Percentiles rank a stretch among this genome's conserved stretches.
These are phyloP conservation scores for Camelus bactrianus DNA, from an alignment of 2,113 vertebrate species.

Conservation along the genomic window DNA sequence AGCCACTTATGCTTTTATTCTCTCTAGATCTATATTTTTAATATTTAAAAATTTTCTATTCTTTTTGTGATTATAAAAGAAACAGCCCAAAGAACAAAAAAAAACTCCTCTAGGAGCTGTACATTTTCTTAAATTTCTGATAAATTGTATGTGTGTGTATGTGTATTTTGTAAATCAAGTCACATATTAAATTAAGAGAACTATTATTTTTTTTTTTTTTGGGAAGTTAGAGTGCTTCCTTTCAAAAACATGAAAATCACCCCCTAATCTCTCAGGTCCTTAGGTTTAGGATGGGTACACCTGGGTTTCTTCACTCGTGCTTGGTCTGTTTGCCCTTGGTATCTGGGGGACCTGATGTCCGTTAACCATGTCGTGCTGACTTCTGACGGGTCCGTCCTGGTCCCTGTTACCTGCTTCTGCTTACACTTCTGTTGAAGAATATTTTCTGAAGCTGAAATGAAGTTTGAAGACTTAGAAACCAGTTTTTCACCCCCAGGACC, in stretches of 20 bases:
- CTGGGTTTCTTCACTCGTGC: conserved; percentile 42
- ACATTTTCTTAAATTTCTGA: neutral
- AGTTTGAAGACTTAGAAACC: neutral
- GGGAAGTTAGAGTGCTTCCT: neutral
- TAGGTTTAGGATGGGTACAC: neutral
- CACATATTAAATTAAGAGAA: neutral
- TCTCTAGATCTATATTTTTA: neutral
- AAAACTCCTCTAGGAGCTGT: neutral
- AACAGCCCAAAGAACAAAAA: neutral
- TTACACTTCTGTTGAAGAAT: conserved; percentile 11
- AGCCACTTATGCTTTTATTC: neutral
- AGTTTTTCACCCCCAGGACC: neutral
- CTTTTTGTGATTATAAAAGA: conserved; percentile 11
- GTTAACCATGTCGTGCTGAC: neutral
- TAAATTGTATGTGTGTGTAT: neutral
- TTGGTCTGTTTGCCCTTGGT: conserved; percentile 39
- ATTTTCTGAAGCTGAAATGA: neutral
- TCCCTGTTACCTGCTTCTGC: conserved; percentile 25
- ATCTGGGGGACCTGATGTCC: conserved; percentile 1
- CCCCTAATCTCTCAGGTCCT: neutral
- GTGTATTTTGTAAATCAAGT: neutral
- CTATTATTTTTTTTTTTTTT: neutral
- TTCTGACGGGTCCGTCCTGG: neutral
- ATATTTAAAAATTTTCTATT: conserved; percentile 8
- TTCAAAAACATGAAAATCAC: neutral